A percentile compares a stretch with the other conserved stretches of the same genome.
phyloP scores from a whole-genome alignment of 2,797 vertebrate species.

The Pyrrhura leucotis region DNA sequence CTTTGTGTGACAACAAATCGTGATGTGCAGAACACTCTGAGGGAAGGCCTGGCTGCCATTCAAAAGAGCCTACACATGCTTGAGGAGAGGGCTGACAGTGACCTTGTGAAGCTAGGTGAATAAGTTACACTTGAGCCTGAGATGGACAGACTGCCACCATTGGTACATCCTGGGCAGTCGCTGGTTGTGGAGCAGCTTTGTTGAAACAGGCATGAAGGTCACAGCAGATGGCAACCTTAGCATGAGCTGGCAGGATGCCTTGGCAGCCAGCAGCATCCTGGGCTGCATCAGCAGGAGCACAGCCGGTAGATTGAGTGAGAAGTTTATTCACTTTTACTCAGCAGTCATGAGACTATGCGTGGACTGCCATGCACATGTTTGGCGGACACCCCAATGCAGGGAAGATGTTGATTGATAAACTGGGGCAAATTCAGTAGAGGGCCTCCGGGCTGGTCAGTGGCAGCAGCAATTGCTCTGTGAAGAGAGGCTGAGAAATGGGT shows the following conservation, averaged over 20 bases:
- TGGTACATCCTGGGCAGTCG: fast-evolving
- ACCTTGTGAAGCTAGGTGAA: background rate
- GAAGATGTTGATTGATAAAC: background rate
- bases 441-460: background rate
- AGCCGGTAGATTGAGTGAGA: background rate
- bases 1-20: background rate
- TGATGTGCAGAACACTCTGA: fast-evolving
- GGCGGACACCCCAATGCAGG: background rate
- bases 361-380: background rate
- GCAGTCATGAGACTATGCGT: background rate
- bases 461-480: background rate
- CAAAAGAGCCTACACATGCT: background rate
- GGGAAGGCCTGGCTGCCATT: background rate
- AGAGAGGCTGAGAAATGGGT: background rate
- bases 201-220: background rate
- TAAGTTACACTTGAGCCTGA: background rate
- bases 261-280: background rate
- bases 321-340: background rate
- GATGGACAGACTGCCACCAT: fast-evolving
- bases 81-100: background rate
- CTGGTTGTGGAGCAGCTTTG: background rate
- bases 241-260: background rate
- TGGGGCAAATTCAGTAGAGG: background rate
- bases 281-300: background rate
- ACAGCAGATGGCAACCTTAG: background rate